Percentiles rank a stretch among this genome's conserved stretches.
These are phyloP conservation scores for Molorchus minor DNA, from an alignment of 2,888 invertebrate genomes.

Conservation along the genomic window DNA sequence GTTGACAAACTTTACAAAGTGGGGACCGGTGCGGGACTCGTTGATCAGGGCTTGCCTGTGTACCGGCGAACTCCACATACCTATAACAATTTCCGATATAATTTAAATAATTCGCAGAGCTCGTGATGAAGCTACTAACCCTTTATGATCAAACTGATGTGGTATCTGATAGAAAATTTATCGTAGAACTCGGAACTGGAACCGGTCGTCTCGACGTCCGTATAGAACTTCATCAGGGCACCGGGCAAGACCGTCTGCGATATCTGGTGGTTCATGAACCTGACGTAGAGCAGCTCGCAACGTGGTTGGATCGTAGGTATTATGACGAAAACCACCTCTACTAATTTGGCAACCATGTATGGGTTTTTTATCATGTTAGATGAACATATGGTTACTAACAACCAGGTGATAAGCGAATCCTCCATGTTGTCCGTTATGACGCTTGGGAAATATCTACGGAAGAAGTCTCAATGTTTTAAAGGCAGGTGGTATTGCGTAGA, in stretches of 20 bases:
- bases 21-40: conserved; percentile 89
- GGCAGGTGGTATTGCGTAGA: too few relatives aligned
- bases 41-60: conserved; percentile 88
- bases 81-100: conserved; percentile 40
- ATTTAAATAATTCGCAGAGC: neutral
- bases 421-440: conserved; percentile 81
- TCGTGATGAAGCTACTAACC: conserved; percentile 53
- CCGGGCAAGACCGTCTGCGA: conserved; percentile 85
- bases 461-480: too few relatives aligned
- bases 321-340: conserved; percentile 87
- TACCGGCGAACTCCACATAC: conserved; percentile 92
- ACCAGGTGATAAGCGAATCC: conserved; percentile 85
- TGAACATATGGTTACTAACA: conserved; percentile 89
- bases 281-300: conserved; percentile 69
- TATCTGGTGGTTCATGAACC: conserved; percentile 88
- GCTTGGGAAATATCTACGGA: conserved; percentile 75
- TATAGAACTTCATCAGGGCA: conserved; percentile 97
- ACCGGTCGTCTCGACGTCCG: conserved; percentile 97
- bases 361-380: conserved; percentile 94
- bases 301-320: conserved; percentile 72
- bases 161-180: conserved; percentile 98
- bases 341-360: conserved; percentile 94
- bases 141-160: conserved; percentile 96
- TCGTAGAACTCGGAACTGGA: conserved; percentile 99
- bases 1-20: conserved; percentile 96